These are phyloP conservation scores for Andrena bucephala DNA, from an alignment of 2,888 invertebrate species.

Conservation along the genomic window DNA sequence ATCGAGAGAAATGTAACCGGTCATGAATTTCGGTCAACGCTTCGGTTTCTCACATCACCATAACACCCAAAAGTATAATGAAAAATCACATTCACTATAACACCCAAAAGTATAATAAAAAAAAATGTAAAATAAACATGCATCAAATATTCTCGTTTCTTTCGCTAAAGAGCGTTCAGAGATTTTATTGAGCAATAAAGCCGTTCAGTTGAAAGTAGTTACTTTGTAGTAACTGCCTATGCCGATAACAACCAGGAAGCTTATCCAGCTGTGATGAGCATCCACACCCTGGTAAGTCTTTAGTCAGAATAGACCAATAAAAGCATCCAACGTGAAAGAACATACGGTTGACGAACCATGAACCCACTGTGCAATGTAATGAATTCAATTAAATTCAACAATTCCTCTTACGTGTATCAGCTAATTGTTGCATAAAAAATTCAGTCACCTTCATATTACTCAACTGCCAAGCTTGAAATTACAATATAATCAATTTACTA, in stretches of 20 bases:
- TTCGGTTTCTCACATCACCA: no score
- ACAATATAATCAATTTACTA: no score
- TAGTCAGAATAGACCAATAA: conserved; percentile 63
- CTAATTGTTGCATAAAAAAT: conserved; percentile 12
- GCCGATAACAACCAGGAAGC: conserved; percentile 60
- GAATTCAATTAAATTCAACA: conserved; percentile 53
- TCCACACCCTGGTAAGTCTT: conserved; percentile 60
- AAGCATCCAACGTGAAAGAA: conserved; percentile 65
- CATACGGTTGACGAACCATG: conserved; percentile 65
- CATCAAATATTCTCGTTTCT: no score
- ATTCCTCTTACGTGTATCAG: neutral
- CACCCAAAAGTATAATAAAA: no score
- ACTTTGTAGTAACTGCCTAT: conserved; percentile 56
- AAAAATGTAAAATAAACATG: no score
- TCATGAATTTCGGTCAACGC: no score
- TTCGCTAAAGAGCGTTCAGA: conserved; percentile 14
- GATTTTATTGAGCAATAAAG: conserved; percentile 57
- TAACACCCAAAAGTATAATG: no score
- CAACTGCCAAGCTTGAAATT: no score
- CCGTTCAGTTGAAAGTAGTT: conserved; percentile 58
- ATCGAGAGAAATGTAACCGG: no score
- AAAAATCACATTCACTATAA: no score
- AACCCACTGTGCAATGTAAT: conserved; percentile 59
- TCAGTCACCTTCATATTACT: no score
- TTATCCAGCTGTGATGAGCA: conserved; percentile 68